A percentile compares a stretch with the other conserved stretches of the same genome.
These are phyloP conservation scores for Steinernema scapterisci DNA, from an alignment of 2,888 invertebrate species.

Conservation along the genomic window DNA sequence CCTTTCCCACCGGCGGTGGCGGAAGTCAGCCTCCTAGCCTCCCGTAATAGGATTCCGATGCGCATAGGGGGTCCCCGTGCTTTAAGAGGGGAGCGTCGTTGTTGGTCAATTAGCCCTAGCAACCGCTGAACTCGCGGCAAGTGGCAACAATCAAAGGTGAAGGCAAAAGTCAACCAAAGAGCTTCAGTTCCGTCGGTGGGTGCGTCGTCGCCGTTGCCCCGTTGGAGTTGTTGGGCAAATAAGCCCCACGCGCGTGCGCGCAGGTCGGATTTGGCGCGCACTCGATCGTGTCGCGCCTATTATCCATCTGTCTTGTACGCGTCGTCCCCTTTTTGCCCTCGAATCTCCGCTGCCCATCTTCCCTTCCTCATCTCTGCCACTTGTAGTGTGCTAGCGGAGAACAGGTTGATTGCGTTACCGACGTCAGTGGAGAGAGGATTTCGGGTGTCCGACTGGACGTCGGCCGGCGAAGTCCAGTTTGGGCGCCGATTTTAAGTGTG, in stretches of 20 bases:
- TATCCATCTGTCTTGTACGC: constrained; percentile 25
- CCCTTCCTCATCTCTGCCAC: neutral
- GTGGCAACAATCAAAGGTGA: too few relatives aligned
- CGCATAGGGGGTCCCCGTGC: neutral
- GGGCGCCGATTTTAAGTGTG: neutral
- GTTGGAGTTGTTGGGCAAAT: too few relatives aligned
- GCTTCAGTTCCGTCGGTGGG: too few relatives aligned
- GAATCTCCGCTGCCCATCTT: neutral
- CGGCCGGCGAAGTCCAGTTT: too few relatives aligned
- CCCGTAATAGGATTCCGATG: constrained; percentile 20
- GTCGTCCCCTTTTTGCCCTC: constrained; percentile 11
- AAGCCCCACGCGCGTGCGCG: constrained; percentile 3
- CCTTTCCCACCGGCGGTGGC: neutral
- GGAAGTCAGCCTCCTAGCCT: constrained; percentile 5
- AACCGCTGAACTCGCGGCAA: neutral
- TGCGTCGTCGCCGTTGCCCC: too few relatives aligned
- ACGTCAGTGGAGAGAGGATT: neutral
- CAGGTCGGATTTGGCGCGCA: constrained; percentile 24
- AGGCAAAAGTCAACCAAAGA: neutral
- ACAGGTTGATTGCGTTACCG: neutral
- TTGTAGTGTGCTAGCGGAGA: neutral
- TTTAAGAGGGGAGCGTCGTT: too few relatives aligned
- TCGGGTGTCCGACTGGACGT: neutral
- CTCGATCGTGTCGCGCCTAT: constrained; percentile 12
- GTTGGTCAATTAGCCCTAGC: neutral